These are phyloP conservation scores for Phalacrocorax aristotelis DNA, from an alignment of 2,113 vertebrate genomes.

Conservation along the genomic window DNA sequence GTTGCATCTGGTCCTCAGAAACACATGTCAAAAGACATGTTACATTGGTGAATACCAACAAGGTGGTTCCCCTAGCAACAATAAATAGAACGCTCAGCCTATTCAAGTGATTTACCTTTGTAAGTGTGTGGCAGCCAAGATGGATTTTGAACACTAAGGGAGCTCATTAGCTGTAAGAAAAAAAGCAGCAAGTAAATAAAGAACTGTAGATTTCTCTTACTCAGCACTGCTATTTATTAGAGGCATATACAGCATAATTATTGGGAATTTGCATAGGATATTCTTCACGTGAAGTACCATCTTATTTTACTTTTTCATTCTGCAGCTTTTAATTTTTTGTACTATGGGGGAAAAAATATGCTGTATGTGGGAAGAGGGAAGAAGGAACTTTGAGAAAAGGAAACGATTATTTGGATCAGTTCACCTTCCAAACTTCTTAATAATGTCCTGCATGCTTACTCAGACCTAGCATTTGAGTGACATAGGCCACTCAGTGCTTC, in stretches of 20 bases:
- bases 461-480: not conserved
- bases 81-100: not conserved
- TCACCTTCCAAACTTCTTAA: not conserved
- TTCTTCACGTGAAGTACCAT: not conserved
- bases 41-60: slow-evolving; percentile 7
- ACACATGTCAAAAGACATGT: not conserved
- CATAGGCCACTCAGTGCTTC: not conserved
- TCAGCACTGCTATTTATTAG: not conserved
- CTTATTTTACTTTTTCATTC: not conserved
- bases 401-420: not conserved
- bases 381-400: not conserved
- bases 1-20: not conserved
- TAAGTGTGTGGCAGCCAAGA: not conserved
- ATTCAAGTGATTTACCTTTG: slow-evolving; percentile 35
- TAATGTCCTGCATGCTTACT: not conserved
- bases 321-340: not conserved
- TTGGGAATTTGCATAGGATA: not conserved
- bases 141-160: not conserved
- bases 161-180: not conserved
- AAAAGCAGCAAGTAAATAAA: slow-evolving; percentile 2
- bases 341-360: not conserved
- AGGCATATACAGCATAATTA: not conserved
- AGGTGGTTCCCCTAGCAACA: slow-evolving; percentile 56
- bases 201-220: not conserved
- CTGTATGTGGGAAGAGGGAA: not conserved